Evolutionary conservation across 2,888 invertebrate genomes (phyloP).

Genomic region (Stenichneumon culpator): DNA sequence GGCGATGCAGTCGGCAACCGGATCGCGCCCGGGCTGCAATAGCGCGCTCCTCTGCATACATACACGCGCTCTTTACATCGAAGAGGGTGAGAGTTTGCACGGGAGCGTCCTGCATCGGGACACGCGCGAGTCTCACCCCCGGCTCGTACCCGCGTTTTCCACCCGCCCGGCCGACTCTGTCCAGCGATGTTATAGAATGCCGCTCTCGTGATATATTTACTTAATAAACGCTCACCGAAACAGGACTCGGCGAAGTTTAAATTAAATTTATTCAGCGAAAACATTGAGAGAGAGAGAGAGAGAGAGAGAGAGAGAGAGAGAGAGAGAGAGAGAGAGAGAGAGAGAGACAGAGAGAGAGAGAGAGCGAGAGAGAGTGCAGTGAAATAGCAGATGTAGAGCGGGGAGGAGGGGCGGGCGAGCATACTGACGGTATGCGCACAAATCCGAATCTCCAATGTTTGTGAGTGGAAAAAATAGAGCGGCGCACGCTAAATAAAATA

Average conservation of each 20-base stretch:
- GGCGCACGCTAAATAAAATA: constrained; percentile 29
- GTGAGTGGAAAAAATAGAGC: constrained; percentile 47
- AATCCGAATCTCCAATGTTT: constrained; percentile 48
- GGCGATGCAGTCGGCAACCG: neutral
- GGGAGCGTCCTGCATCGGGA: constrained; percentile 29
- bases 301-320: constrained; percentile 12
- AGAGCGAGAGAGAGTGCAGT: constrained; percentile 31
- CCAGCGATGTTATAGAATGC: constrained; percentile 26
- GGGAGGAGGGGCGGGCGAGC: constrained; percentile 54
- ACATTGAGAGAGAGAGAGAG: constrained; percentile 62
- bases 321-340: constrained; percentile 13
- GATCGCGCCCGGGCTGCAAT: neutral
- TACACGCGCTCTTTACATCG: constrained; percentile 5
- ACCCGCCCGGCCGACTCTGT: constrained; percentile 7
- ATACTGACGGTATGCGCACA: constrained; percentile 26
- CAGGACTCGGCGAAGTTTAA: constrained; percentile 77
- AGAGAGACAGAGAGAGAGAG: constrained; percentile 1
- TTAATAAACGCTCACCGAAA: constrained; percentile 77
- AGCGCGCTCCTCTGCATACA: constrained; percentile 16
- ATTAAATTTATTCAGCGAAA: constrained; percentile 81
- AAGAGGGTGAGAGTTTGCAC: neutral
- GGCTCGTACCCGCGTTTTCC: constrained; percentile 3
- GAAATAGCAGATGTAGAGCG: constrained; percentile 56
- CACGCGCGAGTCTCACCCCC: constrained; percentile 19
- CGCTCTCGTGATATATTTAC: constrained; percentile 77